A percentile compares a stretch with the other conserved stretches of the same genome.
These are phyloP conservation scores for Molossus molossus DNA, from an alignment of 2,797 vertebrate genomes.

Conservation along the genomic window DNA sequence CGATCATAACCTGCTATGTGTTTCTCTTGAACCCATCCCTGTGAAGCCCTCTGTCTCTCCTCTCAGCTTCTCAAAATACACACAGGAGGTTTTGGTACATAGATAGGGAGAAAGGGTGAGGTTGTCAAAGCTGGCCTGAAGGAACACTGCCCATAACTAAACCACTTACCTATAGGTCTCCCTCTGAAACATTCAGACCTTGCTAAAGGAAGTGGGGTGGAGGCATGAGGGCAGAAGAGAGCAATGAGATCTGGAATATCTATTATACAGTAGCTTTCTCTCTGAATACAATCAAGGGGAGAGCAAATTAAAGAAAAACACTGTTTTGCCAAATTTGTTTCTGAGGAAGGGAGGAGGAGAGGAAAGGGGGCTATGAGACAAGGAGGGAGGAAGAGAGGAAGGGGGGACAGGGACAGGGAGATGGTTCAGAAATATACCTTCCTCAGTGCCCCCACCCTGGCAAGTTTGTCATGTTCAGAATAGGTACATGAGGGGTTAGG, in stretches of 20 bases:
- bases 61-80: slow-evolving; percentile 53
- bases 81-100: neutral
- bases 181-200: neutral
- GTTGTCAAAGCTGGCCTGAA: neutral
- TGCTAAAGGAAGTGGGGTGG: neutral
- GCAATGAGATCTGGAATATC: neutral
- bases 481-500: neutral
- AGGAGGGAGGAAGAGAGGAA: neutral
- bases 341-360: neutral
- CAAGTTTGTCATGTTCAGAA: neutral
- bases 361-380: neutral
- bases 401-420: neutral
- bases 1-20: neutral
- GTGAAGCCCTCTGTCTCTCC: neutral
- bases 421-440: neutral
- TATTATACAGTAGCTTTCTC: slow-evolving; percentile 11
- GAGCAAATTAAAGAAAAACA: slow-evolving; percentile 3
- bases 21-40: neutral
- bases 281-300: neutral
- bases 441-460: neutral
- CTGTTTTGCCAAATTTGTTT: neutral
- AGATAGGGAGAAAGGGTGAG: neutral
- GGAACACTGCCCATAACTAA: neutral
- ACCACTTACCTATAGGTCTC: neutral
- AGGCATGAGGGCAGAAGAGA: neutral